phyloP scores from a whole-genome alignment of 2,113 vertebrate species.

The Leucoraja erinaceus region DNA sequence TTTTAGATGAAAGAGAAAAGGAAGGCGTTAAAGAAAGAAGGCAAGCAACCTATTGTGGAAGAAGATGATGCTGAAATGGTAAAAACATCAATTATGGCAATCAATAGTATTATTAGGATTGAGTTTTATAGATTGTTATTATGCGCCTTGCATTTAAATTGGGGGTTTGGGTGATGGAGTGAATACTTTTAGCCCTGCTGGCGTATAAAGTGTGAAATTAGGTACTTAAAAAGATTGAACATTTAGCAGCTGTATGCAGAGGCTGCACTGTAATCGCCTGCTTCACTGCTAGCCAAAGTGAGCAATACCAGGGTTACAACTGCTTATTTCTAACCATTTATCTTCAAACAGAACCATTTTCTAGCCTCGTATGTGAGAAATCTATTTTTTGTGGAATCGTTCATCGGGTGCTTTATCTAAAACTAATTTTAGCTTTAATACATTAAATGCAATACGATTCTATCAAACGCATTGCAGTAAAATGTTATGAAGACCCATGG shows the following conservation, averaged over 20 bases:
- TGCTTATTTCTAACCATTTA: conserved; percentile 18
- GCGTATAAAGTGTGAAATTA: not conserved
- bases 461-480: not conserved
- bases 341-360: not conserved
- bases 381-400: not conserved
- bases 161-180: not conserved
- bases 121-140: not conserved
- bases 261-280: not conserved
- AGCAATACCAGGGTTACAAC: not conserved
- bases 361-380: not conserved
- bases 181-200: not conserved
- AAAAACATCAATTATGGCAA: conserved; percentile 25
- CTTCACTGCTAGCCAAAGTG: not conserved
- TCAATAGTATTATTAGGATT: not conserved
- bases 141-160: not conserved
- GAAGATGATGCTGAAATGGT: conserved; percentile 92
- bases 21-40: conserved; percentile 95
- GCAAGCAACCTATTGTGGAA: conserved; percentile 73
- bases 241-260: not conserved
- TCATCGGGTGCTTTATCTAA: not conserved
- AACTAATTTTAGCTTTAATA: not conserved
- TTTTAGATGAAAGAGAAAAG: conserved; percentile 86
- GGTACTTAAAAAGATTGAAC: conserved; percentile 9
- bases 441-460: not conserved
- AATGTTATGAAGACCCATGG: not conserved